Evolutionary conservation across 2,888 invertebrate species (phyloP), one percentile per base, ranked within the genome.

Genomic region (Lasioglossum vierecki): DNA sequence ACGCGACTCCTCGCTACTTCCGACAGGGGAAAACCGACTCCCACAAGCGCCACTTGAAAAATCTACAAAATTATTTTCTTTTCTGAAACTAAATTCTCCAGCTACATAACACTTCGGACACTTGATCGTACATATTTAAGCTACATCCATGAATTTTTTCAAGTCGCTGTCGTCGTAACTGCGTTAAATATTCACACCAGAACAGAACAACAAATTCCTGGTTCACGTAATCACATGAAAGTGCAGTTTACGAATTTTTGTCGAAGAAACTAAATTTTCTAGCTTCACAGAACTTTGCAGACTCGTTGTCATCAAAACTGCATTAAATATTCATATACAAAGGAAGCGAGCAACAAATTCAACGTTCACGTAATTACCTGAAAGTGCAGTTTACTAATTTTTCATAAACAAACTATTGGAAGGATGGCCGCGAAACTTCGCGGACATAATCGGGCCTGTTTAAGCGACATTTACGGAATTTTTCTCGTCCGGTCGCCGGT

Each of bases 11-110:
- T 35, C 70, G 22, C 53, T 15, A 66, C 53, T 80, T 72, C 72
- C 76, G 79, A 79, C 26, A 44, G 72, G 83, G 73, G 76, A 79
- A 79, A 71, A 76, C 83, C 70, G 66, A 22, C 81, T 57, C 57
- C 76, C 39, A 15, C 46, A 6, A 53, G 8, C 22, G 22, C 8
- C 22, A 22, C 22, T 22, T 22, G 9, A 22, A 53, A 53, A 53
- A 0, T 22, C 0, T 2, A 2, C 22, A 6, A 22, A 53, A 53
- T 53, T 8, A 22, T 2, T 0, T 22, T 9, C 8, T 8, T 8
- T 22, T 53, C 3, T 8, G 1, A 53, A 0, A 22, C 5, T 22
- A 8, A 1, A 22, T 22, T 53, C 8, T 53, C 15, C 15, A 46
- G 4, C 15, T 15, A 0, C 46, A 18, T 4, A 0, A 46, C 8